Evolutionary conservation across 1,140 invertebrate species (phyloP).

Genomic region (Pararge aegeria): DNA sequence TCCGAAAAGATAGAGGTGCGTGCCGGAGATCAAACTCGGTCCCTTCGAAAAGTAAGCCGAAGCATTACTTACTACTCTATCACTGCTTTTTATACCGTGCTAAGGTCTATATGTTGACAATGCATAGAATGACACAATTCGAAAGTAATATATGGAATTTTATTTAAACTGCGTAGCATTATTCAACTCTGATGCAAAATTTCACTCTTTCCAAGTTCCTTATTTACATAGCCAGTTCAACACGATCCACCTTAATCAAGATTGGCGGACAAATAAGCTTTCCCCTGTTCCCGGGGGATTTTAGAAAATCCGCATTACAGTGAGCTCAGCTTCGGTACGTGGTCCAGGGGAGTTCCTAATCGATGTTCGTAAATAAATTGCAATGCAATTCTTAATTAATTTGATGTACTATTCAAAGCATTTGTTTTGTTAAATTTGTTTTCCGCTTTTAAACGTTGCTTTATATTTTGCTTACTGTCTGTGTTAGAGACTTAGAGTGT

Average conservation of each 20-base stretch:
- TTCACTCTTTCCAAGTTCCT: constrained; percentile 20
- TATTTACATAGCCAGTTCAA: constrained; percentile 27
- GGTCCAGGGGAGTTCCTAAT: constrained; percentile 15
- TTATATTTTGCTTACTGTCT: too few species aligned
- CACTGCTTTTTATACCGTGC: too few species aligned
- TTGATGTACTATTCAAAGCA: not conserved
- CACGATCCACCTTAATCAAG: constrained; percentile 30
- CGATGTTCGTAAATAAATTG: not conserved
- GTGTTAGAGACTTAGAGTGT: too few species aligned
- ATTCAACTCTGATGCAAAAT: constrained; percentile 6
- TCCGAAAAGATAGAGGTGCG: too few species aligned
- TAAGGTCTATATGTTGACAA: too few species aligned
- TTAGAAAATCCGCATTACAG: constrained; percentile 27
- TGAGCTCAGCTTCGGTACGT: constrained; percentile 17
- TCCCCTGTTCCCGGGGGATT: constrained; percentile 28
- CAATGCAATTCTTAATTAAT: not conserved
- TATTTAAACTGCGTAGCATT: not conserved
- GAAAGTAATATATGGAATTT: too few species aligned
- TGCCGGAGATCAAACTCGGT: too few species aligned
- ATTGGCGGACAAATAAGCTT: constrained; percentile 32
- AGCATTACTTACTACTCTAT: too few species aligned
- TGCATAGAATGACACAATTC: too few species aligned
- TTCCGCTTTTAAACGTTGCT: not conserved
- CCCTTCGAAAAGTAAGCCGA: too few species aligned
- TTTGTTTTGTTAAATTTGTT: not conserved